Evolutionary conservation across 2,888 invertebrate species (phyloP).

Genomic region (Priocnemis perturbator): DNA sequence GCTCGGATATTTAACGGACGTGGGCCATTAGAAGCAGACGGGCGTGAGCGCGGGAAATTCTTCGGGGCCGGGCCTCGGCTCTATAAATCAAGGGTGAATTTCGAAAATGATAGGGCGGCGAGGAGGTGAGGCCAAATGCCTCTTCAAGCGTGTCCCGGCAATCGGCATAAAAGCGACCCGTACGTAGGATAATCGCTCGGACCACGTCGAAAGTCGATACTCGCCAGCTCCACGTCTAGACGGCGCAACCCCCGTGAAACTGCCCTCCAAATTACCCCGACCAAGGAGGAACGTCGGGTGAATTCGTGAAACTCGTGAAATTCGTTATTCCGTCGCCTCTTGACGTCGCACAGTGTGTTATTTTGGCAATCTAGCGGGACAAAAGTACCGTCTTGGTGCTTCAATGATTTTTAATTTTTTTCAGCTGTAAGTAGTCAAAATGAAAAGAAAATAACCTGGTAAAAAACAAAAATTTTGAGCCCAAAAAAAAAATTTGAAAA

Average conservation of each 20-base stretch:
- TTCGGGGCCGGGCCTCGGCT: slow-evolving; percentile 26
- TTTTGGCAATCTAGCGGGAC: too few species aligned
- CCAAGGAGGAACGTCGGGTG: slow-evolving; percentile 49
- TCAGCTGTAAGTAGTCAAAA: too few species aligned
- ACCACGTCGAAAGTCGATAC: slow-evolving; percentile 69
- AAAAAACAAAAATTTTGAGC: too few species aligned
- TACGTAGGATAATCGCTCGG: slow-evolving; percentile 63
- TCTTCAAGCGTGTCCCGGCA: slow-evolving; percentile 51
- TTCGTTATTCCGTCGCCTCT: slow-evolving; percentile 46
- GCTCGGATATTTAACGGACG: too few species aligned
- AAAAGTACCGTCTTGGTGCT: too few species aligned
- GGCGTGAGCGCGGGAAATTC: background rate
- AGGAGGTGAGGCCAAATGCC: slow-evolving; percentile 51
- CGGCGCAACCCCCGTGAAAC: slow-evolving; percentile 57
- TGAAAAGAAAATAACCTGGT: too few species aligned
- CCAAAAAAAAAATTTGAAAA: too few species aligned
- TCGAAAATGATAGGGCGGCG: slow-evolving; percentile 68
- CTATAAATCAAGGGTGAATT: slow-evolving; percentile 68
- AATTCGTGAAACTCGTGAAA: slow-evolving; percentile 11
- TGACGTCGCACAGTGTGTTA: too few species aligned
- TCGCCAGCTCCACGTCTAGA: slow-evolving; percentile 64
- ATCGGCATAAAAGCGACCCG: slow-evolving; percentile 47
- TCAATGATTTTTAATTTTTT: too few species aligned
- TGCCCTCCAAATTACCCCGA: slow-evolving; percentile 65
- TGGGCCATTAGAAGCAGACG: too few species aligned